A percentile compares a stretch with the other conserved stretches of the same genome.
Evolutionary conservation across 2,888 invertebrate species (phyloP).

Genomic region (Alentia gelatinosa): DNA sequence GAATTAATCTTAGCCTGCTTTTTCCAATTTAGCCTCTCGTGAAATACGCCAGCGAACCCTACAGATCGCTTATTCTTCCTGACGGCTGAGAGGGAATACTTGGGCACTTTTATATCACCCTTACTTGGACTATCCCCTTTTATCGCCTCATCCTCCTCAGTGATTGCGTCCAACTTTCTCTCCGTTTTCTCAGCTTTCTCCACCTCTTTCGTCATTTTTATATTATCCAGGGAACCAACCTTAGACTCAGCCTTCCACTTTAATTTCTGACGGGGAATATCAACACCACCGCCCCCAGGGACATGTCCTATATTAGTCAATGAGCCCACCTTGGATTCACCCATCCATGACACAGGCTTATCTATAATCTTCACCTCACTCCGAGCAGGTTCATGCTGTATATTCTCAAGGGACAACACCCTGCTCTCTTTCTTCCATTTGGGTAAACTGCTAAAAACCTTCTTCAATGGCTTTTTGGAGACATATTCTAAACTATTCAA

Average conservation of each 20-base stretch:
- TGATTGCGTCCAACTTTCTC: constrained; percentile 44
- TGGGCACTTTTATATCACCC: background rate
- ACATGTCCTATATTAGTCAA: background rate
- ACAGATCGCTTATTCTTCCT: background rate
- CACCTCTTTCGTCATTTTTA: background rate
- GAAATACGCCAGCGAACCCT: background rate
- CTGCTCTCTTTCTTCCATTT: constrained; percentile 35
- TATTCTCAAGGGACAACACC: background rate
- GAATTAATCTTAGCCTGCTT: constrained; percentile 44
- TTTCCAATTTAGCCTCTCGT: constrained; percentile 46
- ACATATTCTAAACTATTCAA: background rate
- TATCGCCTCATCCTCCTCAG: constrained; percentile 56
- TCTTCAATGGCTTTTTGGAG: background rate
- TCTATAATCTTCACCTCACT: constrained; percentile 18
- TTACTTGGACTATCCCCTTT: background rate
- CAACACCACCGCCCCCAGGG: background rate
- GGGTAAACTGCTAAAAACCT: constrained; percentile 1
- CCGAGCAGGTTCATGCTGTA: background rate
- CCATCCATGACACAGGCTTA: constrained; percentile 12
- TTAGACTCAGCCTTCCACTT: constrained; percentile 64
- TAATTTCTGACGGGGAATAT: constrained; percentile 56
- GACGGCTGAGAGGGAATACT: background rate
- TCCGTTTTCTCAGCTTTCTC: background rate
- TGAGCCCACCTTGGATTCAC: background rate
- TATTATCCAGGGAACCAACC: constrained; percentile 64